These are phyloP conservation scores for Drosophila bocqueti DNA, from an alignment of 1,140 invertebrate genomes.

Conservation along the genomic window DNA sequence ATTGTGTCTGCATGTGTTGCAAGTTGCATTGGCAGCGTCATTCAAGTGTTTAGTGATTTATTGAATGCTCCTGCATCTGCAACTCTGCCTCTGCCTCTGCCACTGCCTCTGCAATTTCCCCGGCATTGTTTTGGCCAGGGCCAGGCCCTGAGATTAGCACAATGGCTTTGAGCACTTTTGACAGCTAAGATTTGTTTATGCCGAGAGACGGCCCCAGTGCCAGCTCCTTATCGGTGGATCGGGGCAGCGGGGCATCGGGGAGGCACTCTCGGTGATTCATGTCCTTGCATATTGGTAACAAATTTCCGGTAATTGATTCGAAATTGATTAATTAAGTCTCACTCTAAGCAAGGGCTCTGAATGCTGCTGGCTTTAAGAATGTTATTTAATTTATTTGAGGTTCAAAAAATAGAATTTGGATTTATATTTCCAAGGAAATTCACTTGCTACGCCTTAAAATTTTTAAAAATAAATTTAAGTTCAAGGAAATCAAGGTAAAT, in stretches of 20 bases:
- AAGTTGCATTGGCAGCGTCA: conserved; percentile 83
- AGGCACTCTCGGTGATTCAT: conserved; percentile 58
- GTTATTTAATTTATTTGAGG: not conserved
- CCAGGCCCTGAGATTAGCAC: conserved; percentile 69
- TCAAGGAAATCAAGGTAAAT: too few relatives aligned
- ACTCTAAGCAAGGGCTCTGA: too few relatives aligned
- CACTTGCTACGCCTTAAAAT: too few relatives aligned
- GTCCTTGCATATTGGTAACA: conserved; percentile 83
- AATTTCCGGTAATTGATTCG: conserved; percentile 83
- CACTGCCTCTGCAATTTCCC: conserved; percentile 3
- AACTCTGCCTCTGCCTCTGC: conserved; percentile 5
- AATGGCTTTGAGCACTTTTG: conserved; percentile 83
- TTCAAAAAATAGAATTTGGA: too few relatives aligned
- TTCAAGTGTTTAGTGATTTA: conserved; percentile 85
- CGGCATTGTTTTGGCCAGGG: conserved; percentile 9
- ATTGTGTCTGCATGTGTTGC: conserved; percentile 64
- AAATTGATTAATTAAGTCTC: conserved; percentile 82
- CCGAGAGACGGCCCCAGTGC: not conserved
- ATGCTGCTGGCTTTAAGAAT: not conserved
- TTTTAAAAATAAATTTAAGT: too few relatives aligned
- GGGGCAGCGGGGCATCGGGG: too few relatives aligned
- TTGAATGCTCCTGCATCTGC: conserved; percentile 65
- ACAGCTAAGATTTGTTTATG: conserved; percentile 82
- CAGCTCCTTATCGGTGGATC: conserved; percentile 46
- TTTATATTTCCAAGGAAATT: not conserved